phyloP scores from a whole-genome alignment of 2,113 vertebrate genomes.

The Syngnathus typhle region DNA sequence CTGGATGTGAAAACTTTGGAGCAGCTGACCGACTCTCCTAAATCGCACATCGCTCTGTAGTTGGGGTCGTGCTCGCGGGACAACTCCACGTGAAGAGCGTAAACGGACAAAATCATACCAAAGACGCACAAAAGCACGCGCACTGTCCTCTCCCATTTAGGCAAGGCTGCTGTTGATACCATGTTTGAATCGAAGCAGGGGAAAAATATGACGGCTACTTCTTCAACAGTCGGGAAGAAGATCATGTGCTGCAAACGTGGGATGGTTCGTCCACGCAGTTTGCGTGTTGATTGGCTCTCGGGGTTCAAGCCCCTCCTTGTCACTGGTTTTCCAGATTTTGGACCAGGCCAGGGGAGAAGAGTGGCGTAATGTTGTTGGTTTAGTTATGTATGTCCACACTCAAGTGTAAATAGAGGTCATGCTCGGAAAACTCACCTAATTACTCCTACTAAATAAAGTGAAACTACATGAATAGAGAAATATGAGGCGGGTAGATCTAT shows the following conservation, averaged over 20 bases:
- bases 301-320: background rate
- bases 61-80: slow-evolving; percentile 69
- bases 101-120: slow-evolving; percentile 71
- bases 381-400: background rate
- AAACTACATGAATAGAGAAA: too few relatives aligned
- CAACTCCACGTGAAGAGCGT: slow-evolving; percentile 77
- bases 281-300: slow-evolving; percentile 45
- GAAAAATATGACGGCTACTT: background rate
- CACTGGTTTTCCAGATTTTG: slow-evolving; percentile 44
- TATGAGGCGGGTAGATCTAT: too few relatives aligned
- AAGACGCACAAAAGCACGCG: slow-evolving; percentile 61
- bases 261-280: background rate
- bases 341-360: background rate
- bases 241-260: background rate
- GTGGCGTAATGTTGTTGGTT: slow-evolving; percentile 8
- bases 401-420: background rate
- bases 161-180: slow-evolving; percentile 26
- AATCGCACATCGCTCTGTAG: slow-evolving; percentile 78
- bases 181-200: slow-evolving; percentile 9
- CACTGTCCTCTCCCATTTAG: slow-evolving; percentile 65
- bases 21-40: slow-evolving; percentile 77
- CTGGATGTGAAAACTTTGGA: slow-evolving; percentile 81
- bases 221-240: background rate
- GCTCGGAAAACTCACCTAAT: too few relatives aligned
- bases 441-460: too few relatives aligned